Evolutionary conservation across 1,140 invertebrate species (phyloP).

Genomic region (Dinoponera quadriceps): DNA sequence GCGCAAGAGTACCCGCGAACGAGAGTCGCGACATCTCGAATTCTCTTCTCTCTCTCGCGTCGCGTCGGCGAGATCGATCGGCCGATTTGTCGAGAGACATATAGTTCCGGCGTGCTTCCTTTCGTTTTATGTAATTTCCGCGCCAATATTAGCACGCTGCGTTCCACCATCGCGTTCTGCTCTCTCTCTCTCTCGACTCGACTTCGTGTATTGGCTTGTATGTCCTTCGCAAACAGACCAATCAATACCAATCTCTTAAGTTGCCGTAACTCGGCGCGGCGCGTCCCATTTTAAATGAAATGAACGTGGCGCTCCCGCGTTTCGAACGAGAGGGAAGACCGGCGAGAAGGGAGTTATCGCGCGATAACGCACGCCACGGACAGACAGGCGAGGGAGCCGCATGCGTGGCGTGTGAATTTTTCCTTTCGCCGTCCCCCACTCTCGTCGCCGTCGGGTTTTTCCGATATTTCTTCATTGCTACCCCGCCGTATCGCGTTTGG

Average conservation of each 20-base stretch:
- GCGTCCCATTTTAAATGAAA: conserved; percentile 51
- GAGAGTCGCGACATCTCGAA: conserved; percentile 29
- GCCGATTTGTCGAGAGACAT: conserved; percentile 77
- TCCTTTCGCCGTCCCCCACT: not conserved
- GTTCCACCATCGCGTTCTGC: conserved; percentile 77
- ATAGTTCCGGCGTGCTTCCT: conserved; percentile 80
- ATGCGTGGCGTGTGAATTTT: conserved; percentile 17
- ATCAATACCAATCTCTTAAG: conserved; percentile 84
- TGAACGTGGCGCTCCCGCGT: not conserved
- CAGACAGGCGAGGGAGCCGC: not conserved
- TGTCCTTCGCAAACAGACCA: conserved; percentile 84
- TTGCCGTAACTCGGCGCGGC: conserved; percentile 38
- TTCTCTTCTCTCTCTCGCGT: conserved; percentile 50
- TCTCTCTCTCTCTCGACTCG: conserved; percentile 72
- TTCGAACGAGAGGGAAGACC: conserved; percentile 3
- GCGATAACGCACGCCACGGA: conserved; percentile 17
- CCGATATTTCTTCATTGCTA: not conserved
- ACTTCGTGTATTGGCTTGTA: conserved; percentile 80
- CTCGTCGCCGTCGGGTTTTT: not conserved
- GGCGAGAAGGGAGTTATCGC: conserved; percentile 13
- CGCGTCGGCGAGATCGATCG: conserved; percentile 70
- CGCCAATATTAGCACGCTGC: conserved; percentile 84
- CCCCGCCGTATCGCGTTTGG: not conserved
- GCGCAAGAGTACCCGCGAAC: not conserved
- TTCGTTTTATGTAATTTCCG: conserved; percentile 85